Evolutionary conservation across 1,140 invertebrate genomes (phyloP), one percentile per base, ranked within the genome.

Genomic region (Drosophila tsacasi): DNA sequence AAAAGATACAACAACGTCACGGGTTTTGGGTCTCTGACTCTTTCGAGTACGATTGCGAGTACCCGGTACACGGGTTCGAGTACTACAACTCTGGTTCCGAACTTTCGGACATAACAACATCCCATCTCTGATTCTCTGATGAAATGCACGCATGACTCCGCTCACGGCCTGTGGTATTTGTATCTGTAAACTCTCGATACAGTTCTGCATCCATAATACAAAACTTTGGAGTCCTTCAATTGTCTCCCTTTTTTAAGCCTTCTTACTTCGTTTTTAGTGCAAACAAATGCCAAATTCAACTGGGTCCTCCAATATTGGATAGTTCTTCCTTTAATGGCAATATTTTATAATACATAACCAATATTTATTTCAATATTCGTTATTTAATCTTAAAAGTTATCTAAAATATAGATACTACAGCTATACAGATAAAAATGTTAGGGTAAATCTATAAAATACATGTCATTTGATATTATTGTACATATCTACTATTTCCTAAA

Each of bases 111-210:
- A 40, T 19, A 30, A 55, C 21, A 30, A 55, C 21, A 57, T 57
- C 74, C 27, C 49, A 60, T 55, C 77, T 64, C 46, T 86, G 64
- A 77, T 78, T 55, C 76, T 67, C 58, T 82, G 67, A 80, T 83
- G 83, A 85, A 85, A 81, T 85, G 63, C 60, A 74, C 83, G 80
- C 72, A 63, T 73, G 64, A 78, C 65, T 69, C 72, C 59, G 37
- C 39, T 69, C 50, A 54, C 7, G 49, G 39, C 27, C n/a, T 39
- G 37, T 60, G 54, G 54, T 23, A 73, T 47, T 15, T 50, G 30
- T 25, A 50, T 49, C 19, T 61, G 27, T 32, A 50, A 30, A 23
- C 15, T 30, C 21, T 4, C 25, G 6, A 46, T 71, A 71, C 67
- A 71, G 63, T 32, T 32, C 3, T 30, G 30, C 49, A 30, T 46